These are phyloP conservation scores for Trogon surrucura DNA, from an alignment of 2,113 vertebrate species.

Conservation along the genomic window DNA sequence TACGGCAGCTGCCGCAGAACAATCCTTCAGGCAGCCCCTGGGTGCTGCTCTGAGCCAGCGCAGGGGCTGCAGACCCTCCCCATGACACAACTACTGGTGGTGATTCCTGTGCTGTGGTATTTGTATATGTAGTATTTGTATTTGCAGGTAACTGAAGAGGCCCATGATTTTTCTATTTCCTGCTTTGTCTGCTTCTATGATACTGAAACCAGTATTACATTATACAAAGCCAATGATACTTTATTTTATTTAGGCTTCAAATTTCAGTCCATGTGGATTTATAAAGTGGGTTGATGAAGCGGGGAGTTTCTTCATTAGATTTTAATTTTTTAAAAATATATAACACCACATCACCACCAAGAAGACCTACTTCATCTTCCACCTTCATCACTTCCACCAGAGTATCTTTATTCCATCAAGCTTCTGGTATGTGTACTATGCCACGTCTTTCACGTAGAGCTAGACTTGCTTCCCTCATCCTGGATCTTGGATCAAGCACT, in stretches of 20 bases:
- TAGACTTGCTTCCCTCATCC: not conserved
- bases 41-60: not conserved
- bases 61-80: not conserved
- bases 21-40: not conserved
- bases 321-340: not conserved
- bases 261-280: not conserved
- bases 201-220: not conserved
- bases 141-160: not conserved
- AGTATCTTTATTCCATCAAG: not conserved
- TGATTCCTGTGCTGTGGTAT: fast-evolving
- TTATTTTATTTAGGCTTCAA: not conserved
- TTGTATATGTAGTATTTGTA: not conserved
- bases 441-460: not conserved
- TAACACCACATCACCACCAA: not conserved
- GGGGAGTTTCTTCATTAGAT: not conserved
- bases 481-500: not conserved
- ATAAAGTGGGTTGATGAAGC: not conserved
- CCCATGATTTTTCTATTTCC: not conserved
- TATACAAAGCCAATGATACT: not conserved
- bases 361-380: not conserved
- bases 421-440: not conserved
- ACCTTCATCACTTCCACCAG: not conserved
- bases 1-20: fast-evolving
- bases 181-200: not conserved
- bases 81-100: not conserved